Percentiles rank a stretch among this genome's conserved stretches.
Conservation (phyloP, 2,888 invertebrate species). For the Dasysyrphus tricinctus region DNA sequence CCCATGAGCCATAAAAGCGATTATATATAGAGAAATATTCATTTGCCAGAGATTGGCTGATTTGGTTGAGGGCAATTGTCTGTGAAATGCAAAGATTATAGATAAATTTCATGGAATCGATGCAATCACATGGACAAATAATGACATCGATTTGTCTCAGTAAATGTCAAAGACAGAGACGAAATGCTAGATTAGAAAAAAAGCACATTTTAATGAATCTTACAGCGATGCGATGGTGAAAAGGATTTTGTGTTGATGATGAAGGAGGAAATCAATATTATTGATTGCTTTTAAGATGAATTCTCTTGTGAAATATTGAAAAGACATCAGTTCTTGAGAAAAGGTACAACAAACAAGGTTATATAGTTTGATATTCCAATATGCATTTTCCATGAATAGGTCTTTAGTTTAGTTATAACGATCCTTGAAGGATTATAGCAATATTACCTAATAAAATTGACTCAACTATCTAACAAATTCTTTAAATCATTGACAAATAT, state of each 20-base stretch:
- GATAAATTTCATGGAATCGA: slow-evolving; percentile 24
- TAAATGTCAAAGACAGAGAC: slow-evolving; percentile 20
- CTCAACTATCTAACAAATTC: no score
- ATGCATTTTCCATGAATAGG: no score
- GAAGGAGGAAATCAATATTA: neutral
- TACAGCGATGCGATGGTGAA: neutral
- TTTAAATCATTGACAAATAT: no score
- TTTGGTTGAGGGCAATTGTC: slow-evolving; percentile 52
- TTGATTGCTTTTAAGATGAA: neutral
- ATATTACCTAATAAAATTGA: no score
- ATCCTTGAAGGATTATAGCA: no score
- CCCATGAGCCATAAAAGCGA: slow-evolving; percentile 28
- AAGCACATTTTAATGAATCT: slow-evolving; percentile 11
- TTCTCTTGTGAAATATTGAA: no score
- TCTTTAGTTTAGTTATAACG: no score
- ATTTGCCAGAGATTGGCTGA: slow-evolving; percentile 34
- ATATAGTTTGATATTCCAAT: no score
- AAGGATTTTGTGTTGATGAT: neutral
- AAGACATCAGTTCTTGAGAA: no score
- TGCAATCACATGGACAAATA: slow-evolving; percentile 29
- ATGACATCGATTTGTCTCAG: slow-evolving; percentile 33
- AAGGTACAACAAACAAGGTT: no score
- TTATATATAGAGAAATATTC: slow-evolving; percentile 36
- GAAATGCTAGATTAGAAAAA: neutral
- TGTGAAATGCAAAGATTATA: slow-evolving; percentile 53